Evolutionary conservation across 2,113 vertebrate genomes (phyloP).

Genomic region (Cyphomyrus plagiostoma): DNA sequence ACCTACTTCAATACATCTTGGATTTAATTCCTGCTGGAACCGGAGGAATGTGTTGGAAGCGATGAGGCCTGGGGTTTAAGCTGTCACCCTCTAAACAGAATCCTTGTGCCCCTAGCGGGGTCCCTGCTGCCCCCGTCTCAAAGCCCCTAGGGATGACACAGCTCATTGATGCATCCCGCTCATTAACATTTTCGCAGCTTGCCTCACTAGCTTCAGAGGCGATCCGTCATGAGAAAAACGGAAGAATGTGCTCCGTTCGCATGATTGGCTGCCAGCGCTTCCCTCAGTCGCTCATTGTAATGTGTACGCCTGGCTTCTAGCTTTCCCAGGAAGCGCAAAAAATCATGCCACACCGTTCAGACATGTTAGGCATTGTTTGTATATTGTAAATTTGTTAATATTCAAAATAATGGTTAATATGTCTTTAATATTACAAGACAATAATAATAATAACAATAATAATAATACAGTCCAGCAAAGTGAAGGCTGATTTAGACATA

Average conservation of each 20-base stretch:
- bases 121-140: slow-evolving; percentile 50
- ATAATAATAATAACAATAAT: neutral
- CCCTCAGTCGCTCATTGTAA: slow-evolving; percentile 68
- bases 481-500: neutral
- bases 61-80: slow-evolving; percentile 38
- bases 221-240: slow-evolving; percentile 77
- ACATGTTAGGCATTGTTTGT: neutral
- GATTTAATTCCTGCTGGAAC: slow-evolving; percentile 42
- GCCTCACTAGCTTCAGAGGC: slow-evolving; percentile 72
- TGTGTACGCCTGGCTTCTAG: slow-evolving; percentile 58
- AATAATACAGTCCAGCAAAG: neutral
- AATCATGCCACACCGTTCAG: slow-evolving; percentile 58
- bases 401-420: neutral
- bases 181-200: slow-evolving; percentile 84
- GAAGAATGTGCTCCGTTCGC: slow-evolving; percentile 80
- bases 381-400: neutral
- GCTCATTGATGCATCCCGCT: slow-evolving; percentile 80
- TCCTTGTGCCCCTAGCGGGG: slow-evolving; percentile 38
- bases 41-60: slow-evolving; percentile 48
- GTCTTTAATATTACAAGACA: neutral
- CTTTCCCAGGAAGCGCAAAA: slow-evolving; percentile 72
- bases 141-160: slow-evolving; percentile 77
- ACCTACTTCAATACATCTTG: slow-evolving; percentile 39
- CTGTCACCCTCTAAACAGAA: slow-evolving; percentile 28
- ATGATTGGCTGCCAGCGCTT: slow-evolving; percentile 72